These are phyloP conservation scores for Scelioninae gen. 1 DNA, from an alignment of 2,888 invertebrate genomes.

Conservation along the genomic window DNA sequence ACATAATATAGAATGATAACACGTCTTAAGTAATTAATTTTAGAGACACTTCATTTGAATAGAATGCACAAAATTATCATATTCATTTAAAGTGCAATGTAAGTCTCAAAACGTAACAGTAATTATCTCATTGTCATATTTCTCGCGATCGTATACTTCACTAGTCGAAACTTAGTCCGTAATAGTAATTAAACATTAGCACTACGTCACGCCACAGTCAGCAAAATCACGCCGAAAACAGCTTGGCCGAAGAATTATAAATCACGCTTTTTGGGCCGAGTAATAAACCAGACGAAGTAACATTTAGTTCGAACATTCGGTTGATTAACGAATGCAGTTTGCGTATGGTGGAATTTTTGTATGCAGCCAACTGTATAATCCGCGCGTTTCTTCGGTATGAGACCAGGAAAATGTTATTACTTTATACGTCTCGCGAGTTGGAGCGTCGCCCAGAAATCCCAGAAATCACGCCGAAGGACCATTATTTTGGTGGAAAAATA, in stretches of 20 bases:
- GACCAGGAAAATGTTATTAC: slow-evolving; percentile 69
- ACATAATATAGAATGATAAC: too few species aligned
- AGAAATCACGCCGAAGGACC: slow-evolving; percentile 68
- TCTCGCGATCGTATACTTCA: background rate
- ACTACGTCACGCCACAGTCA: slow-evolving; percentile 4
- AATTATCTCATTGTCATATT: slow-evolving; percentile 28
- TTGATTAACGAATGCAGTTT: slow-evolving; percentile 56
- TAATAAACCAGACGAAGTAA: slow-evolving; percentile 37
- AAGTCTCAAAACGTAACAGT: slow-evolving; percentile 15
- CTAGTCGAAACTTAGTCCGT: slow-evolving; percentile 3
- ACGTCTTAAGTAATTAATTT: too few species aligned
- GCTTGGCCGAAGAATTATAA: slow-evolving; percentile 15
- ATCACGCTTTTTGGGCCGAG: slow-evolving; percentile 12
- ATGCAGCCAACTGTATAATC: slow-evolving; percentile 57
- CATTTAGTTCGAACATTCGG: slow-evolving; percentile 19
- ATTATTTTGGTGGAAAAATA: slow-evolving; percentile 74
- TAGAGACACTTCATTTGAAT: too few species aligned
- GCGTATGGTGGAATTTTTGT: slow-evolving; percentile 46
- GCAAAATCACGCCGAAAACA: slow-evolving; percentile 34
- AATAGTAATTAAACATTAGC: slow-evolving; percentile 25
- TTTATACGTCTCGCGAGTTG: slow-evolving; percentile 74
- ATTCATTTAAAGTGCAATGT: slow-evolving; percentile 15
- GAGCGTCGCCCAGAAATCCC: slow-evolving; percentile 74
- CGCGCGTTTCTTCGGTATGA: slow-evolving; percentile 54
- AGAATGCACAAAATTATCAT: background rate